These are phyloP conservation scores for Pygmarrhopalites habei DNA, from an alignment of 1,140 invertebrate species.

Conservation along the genomic window DNA sequence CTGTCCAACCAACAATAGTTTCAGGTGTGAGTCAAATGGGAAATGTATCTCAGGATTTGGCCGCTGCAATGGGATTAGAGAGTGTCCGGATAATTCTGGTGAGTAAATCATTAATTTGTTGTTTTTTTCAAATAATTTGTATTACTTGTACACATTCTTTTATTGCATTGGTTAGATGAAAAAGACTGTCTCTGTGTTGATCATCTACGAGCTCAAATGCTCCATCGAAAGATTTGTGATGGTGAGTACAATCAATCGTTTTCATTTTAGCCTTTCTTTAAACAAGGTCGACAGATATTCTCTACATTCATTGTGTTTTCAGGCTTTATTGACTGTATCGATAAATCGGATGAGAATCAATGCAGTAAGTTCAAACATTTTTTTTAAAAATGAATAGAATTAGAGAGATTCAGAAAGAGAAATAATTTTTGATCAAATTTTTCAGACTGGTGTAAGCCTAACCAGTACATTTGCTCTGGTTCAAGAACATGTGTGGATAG, in stretches of 20 bases:
- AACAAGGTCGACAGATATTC: no score
- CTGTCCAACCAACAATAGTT: conserved; percentile 29
- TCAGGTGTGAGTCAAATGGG: conserved; percentile 51
- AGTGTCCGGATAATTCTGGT: conserved; percentile 48
- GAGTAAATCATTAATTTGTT: not conserved
- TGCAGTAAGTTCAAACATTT: conserved; percentile 54
- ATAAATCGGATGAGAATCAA: conserved; percentile 68
- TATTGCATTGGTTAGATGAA: conserved; percentile 16
- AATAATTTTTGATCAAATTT: no score
- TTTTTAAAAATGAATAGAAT: conserved; percentile 12
- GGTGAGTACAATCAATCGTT: conserved; percentile 48
- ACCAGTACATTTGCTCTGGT: conserved; percentile 66
- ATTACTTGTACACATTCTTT: no score
- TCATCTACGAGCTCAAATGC: conserved; percentile 59
- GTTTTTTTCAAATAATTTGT: not conserved
- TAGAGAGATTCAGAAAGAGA: no score
- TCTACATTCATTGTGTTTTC: no score
- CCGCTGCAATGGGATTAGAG: conserved; percentile 65
- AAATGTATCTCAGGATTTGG: conserved; percentile 59
- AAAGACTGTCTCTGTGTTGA: conserved; percentile 57
- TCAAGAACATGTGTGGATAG: conserved; percentile 53
- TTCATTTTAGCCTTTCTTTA: no score
- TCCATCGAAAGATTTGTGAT: conserved; percentile 70
- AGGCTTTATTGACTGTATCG: conserved; percentile 43
- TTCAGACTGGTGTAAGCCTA: conserved; percentile 65